Conservation (phyloP, 2,888 invertebrate genomes). For the Drosophila subquinaria region DNA sequence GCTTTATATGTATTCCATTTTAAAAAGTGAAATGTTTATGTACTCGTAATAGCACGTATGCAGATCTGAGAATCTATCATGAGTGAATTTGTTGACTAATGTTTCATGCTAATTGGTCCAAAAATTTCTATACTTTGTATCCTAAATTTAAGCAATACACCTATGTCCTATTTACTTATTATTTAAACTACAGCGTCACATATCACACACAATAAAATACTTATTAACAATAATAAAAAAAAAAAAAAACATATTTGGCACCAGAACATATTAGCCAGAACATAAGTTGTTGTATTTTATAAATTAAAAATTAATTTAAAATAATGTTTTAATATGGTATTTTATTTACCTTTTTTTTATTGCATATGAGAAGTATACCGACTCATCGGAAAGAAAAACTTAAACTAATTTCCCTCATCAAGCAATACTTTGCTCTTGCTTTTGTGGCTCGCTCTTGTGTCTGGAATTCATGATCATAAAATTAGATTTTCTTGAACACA, state of each 20-base stretch:
- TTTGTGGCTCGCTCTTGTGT: slow-evolving; percentile 1
- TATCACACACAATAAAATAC: neutral
- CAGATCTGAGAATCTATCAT: neutral
- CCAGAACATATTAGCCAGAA: too few species aligned
- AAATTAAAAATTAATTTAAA: neutral
- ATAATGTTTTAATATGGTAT: neutral
- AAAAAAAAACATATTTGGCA: too few species aligned
- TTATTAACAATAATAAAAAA: neutral
- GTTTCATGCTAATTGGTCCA: neutral
- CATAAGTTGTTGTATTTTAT: neutral
- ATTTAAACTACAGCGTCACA: neutral
- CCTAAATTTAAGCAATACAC: too few species aligned
- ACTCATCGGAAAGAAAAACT: slow-evolving; percentile 23
- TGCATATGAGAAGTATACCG: slow-evolving; percentile 12
- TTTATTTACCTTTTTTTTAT: neutral
- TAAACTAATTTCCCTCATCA: slow-evolving; percentile 27
- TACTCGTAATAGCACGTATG: neutral
- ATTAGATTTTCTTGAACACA: slow-evolving; percentile 7
- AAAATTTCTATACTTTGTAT: too few species aligned
- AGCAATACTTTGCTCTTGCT: neutral
- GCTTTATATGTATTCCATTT: neutral
- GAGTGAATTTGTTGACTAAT: neutral
- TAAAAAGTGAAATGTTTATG: neutral
- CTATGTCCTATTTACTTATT: neutral
- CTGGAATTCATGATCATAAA: slow-evolving; percentile 3